These are phyloP conservation scores for Pedionomus torquatus DNA, from an alignment of 2,113 vertebrate genomes.

Conservation along the genomic window DNA sequence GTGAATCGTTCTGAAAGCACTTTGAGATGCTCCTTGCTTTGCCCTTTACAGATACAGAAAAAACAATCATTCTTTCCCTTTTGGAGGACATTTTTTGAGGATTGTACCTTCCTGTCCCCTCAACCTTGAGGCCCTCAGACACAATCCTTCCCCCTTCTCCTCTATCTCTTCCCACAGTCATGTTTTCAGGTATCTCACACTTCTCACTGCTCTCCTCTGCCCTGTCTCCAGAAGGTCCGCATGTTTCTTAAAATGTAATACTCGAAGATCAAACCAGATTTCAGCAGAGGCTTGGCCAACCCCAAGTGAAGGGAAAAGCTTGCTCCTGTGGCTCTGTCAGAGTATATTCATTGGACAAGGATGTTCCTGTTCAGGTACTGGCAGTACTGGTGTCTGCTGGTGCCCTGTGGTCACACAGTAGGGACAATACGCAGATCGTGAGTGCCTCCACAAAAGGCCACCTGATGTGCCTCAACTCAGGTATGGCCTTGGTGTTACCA, in stretches of 20 bases:
- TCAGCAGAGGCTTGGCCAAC: not conserved
- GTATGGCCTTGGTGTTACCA: not conserved
- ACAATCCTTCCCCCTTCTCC: not conserved
- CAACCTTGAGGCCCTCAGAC: not conserved
- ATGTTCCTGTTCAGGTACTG: not conserved
- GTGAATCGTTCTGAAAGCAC: not conserved
- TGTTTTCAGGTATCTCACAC: not conserved
- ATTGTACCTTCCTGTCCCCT: not conserved
- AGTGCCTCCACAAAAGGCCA: not conserved
- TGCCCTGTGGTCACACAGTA: not conserved
- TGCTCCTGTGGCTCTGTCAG: not conserved
- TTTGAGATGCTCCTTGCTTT: not conserved
- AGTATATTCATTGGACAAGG: not conserved
- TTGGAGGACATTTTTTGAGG: not conserved
- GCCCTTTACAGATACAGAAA: not conserved
- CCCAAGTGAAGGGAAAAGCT: not conserved
- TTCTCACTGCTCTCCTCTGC: not conserved
- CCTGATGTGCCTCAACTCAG: not conserved
- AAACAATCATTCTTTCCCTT: not conserved
- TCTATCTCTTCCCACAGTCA: not conserved
- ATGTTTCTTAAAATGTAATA: not conserved
- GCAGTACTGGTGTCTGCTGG: not conserved
- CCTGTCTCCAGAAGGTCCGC: not conserved
- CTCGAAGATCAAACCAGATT: not conserved
- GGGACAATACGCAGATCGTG: too few species aligned